Evolutionary conservation across 2,888 invertebrate genomes (phyloP).

Genomic region (Criorhina ranunculi): DNA sequence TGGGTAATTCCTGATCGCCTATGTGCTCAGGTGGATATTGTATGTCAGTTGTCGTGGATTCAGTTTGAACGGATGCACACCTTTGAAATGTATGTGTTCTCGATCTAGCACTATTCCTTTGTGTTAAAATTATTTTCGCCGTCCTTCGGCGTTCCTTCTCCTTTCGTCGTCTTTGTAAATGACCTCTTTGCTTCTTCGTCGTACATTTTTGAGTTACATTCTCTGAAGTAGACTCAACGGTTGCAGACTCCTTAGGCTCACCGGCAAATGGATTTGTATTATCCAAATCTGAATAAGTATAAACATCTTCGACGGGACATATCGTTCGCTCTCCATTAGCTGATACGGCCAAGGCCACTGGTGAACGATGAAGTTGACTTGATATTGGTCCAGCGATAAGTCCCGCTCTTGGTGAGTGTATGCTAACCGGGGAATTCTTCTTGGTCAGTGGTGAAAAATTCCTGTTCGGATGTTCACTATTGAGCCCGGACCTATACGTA

Average conservation of each 20-base stretch:
- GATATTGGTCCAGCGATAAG: not conserved
- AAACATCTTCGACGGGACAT: conserved; percentile 13
- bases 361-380: conserved; percentile 22
- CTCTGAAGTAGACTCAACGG: conserved; percentile 1
- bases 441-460: not conserved
- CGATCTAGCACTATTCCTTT: not conserved
- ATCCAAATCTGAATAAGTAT: not conserved
- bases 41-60: not conserved
- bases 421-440: not conserved
- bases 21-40: conserved; percentile 10
- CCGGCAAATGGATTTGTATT: conserved; percentile 47
- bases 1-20: conserved; percentile 27
- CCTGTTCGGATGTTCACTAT: not conserved
- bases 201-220: not conserved
- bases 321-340: conserved; percentile 45
- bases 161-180: conserved; percentile 18
- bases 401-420: conserved; percentile 24
- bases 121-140: conserved; percentile 21
- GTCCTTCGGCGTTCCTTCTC: conserved; percentile 5
- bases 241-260: not conserved
- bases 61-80: conserved; percentile 38
- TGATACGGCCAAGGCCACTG: conserved; percentile 29
- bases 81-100: not conserved
- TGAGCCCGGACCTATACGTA: not conserved
- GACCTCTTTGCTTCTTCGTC: not conserved